Evolutionary conservation across 2,113 vertebrate species (phyloP).

Genomic region (Callionymus lyra): DNA sequence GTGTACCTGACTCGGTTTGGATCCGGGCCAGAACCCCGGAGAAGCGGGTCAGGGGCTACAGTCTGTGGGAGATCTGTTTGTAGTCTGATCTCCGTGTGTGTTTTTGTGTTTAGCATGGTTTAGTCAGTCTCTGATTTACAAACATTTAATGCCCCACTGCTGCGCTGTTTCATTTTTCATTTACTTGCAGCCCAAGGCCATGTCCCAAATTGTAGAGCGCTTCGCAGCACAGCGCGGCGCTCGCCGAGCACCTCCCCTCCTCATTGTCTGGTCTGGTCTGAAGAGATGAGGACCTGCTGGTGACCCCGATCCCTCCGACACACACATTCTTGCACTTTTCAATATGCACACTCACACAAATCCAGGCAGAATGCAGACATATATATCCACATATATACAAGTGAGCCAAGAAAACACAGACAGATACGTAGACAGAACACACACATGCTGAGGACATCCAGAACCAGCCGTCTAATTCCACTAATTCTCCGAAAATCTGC

Average conservation of each 20-base stretch:
- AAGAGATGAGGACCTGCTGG: slow-evolving; percentile 55
- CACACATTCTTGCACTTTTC: slow-evolving; percentile 44
- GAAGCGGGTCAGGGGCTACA: slow-evolving; percentile 51
- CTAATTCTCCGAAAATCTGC: slow-evolving; percentile 46
- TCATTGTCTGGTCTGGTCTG: slow-evolving; percentile 57
- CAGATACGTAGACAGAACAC: slow-evolving; percentile 49
- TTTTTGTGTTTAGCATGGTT: slow-evolving; percentile 51
- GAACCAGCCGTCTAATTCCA: slow-evolving; percentile 51
- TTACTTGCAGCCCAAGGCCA: slow-evolving; percentile 58
- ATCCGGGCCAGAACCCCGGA: slow-evolving; percentile 19
- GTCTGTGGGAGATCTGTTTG: slow-evolving; percentile 45
- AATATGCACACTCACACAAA: slow-evolving; percentile 35
- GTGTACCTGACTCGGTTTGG: slow-evolving; percentile 40
- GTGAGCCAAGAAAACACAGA: slow-evolving; percentile 39
- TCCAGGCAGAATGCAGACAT: slow-evolving; percentile 21
- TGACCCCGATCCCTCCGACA: slow-evolving; percentile 53
- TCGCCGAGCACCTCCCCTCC: slow-evolving; percentile 43
- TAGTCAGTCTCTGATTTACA: slow-evolving; percentile 57
- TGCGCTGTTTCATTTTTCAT: slow-evolving; percentile 60
- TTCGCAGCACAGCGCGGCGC: slow-evolving; percentile 35
- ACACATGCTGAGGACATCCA: slow-evolving; percentile 45
- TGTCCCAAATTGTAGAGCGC: slow-evolving; percentile 55
- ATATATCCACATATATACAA: slow-evolving; percentile 30
- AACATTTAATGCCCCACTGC: slow-evolving; percentile 56
- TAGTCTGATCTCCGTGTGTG: slow-evolving; percentile 46